Conservation (phyloP, 92 coral and sea anemone genomes). For the Palythoa grandiflora region DNA sequence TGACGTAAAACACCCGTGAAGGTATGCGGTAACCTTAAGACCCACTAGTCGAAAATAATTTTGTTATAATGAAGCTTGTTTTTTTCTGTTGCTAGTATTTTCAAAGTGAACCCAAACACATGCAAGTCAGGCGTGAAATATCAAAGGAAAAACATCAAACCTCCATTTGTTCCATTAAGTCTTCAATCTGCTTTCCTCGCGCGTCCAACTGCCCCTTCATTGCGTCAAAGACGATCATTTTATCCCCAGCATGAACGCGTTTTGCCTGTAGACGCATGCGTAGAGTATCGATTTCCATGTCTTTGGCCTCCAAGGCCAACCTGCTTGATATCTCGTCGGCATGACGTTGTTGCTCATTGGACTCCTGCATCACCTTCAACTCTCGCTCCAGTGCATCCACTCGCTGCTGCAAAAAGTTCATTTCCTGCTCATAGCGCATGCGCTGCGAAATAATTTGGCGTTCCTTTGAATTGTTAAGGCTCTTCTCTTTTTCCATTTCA, state of each 20-base stretch:
- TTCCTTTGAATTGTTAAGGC: conserved; percentile 68
- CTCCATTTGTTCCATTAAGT: conserved; percentile 79
- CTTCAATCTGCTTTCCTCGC: conserved; percentile 74
- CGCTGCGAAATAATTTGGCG: too few species aligned
- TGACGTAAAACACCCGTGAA: too few species aligned
- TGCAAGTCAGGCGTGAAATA: too few species aligned
- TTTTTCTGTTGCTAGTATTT: too few species aligned
- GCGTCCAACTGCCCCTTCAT: conserved; percentile 83
- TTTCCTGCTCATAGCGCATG: too few species aligned
- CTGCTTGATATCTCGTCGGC: conserved; percentile 85
- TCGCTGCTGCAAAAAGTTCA: conserved; percentile 70
- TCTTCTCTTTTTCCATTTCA: conserved; percentile 88
- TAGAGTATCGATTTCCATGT: conserved; percentile 87
- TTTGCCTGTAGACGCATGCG: conserved; percentile 83
- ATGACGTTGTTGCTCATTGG: conserved; percentile 85
- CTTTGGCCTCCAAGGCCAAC: conserved; percentile 81
- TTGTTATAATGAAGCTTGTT: too few species aligned
- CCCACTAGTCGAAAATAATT: too few species aligned
- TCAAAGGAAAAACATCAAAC: neutral
- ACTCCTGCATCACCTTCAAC: conserved; percentile 74
- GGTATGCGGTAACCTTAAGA: too few species aligned
- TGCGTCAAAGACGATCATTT: conserved; percentile 72
- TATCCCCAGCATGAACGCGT: conserved; percentile 72
- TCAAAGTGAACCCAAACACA: too few species aligned
- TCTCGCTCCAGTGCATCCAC: conserved; percentile 81